Conservation (phyloP, 2,888 invertebrate species). For the Craniophora ligustri region DNA sequence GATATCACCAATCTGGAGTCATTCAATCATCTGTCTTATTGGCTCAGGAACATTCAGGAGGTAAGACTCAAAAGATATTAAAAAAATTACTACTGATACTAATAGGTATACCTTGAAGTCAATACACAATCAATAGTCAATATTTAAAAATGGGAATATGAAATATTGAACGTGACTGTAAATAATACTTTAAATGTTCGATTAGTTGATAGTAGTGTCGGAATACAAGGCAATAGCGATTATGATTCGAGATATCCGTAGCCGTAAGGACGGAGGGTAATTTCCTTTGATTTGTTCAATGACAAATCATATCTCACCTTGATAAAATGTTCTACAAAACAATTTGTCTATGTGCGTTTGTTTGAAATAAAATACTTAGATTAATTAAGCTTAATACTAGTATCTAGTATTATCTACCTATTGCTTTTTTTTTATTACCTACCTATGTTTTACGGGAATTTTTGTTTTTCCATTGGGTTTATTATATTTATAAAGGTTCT, state of each 20-base stretch:
- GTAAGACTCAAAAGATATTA: slow-evolving; percentile 78
- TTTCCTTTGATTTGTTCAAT: slow-evolving; percentile 25
- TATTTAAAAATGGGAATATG: slow-evolving; percentile 3
- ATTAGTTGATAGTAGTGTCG: slow-evolving; percentile 15
- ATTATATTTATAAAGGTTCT: too few species aligned
- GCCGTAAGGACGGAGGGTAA: slow-evolving; percentile 6
- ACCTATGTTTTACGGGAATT: background rate
- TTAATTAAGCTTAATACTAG: too few species aligned
- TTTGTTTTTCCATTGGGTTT: too few species aligned
- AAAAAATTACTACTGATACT: background rate
- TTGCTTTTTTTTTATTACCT: background rate
- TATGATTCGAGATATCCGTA: slow-evolving; percentile 10
- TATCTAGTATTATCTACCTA: too few species aligned
- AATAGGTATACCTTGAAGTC: background rate
- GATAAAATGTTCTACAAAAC: slow-evolving; percentile 8
- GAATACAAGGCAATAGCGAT: slow-evolving; percentile 23
- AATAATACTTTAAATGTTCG: slow-evolving; percentile 17
- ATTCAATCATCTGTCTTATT: slow-evolving; percentile 96
- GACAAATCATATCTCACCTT: slow-evolving; percentile 29
- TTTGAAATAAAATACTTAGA: too few species aligned
- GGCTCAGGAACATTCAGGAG: slow-evolving; percentile 97
- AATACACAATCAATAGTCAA: slow-evolving; percentile 1
- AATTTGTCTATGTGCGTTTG: slow-evolving; percentile 5
- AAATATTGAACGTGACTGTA: slow-evolving; percentile 9
- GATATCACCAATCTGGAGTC: slow-evolving; percentile 96